A percentile compares a stretch with the other conserved stretches of the same genome.
These are phyloP conservation scores for Parascotia fuliginaria DNA, from an alignment of 2,888 invertebrate genomes.

Conservation along the genomic window DNA sequence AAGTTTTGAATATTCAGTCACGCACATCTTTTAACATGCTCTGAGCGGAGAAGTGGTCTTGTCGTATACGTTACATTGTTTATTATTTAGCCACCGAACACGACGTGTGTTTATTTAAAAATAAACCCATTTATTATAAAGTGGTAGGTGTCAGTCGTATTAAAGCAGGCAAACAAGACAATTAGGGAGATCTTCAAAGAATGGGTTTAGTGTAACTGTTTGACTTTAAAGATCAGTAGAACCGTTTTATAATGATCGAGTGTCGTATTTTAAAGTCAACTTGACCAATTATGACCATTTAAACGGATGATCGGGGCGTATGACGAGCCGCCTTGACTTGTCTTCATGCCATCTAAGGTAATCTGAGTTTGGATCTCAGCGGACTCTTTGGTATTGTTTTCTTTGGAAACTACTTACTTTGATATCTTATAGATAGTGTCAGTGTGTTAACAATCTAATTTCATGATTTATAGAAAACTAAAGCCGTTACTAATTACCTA, in stretches of 20 bases:
- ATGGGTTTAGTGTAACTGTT: constrained; percentile 26
- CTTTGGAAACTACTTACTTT: constrained; percentile 62
- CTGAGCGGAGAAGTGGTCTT: constrained; percentile 34
- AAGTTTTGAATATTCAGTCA: constrained; percentile 77
- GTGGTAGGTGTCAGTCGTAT: constrained; percentile 38
- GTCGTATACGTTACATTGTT: constrained; percentile 42
- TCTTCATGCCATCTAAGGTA: constrained; percentile 77
- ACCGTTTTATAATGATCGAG: constrained; percentile 69
- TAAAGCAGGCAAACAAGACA: constrained; percentile 38
- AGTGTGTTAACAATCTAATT: constrained; percentile 28
- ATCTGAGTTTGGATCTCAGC: constrained; percentile 72
- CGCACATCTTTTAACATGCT: constrained; percentile 71
- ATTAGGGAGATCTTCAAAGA: constrained; percentile 37
- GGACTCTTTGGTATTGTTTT: constrained; percentile 72
- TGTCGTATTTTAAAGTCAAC: constrained; percentile 66
- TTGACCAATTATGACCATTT: constrained; percentile 80
- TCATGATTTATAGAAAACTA: constrained; percentile 18
- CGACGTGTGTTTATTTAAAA: constrained; percentile 43
- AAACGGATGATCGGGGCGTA: constrained; percentile 70
- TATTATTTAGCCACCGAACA: constrained; percentile 53
- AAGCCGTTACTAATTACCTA: background rate
- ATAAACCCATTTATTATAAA: constrained; percentile 44
- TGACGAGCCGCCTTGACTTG: constrained; percentile 64
- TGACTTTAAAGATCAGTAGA: constrained; percentile 46
- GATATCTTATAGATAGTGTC: constrained; percentile 51